Evolutionary conservation across 1,140 invertebrate species (phyloP), one percentile per base, ranked within the genome.

Genomic region (Metaphire vulgaris): DNA sequence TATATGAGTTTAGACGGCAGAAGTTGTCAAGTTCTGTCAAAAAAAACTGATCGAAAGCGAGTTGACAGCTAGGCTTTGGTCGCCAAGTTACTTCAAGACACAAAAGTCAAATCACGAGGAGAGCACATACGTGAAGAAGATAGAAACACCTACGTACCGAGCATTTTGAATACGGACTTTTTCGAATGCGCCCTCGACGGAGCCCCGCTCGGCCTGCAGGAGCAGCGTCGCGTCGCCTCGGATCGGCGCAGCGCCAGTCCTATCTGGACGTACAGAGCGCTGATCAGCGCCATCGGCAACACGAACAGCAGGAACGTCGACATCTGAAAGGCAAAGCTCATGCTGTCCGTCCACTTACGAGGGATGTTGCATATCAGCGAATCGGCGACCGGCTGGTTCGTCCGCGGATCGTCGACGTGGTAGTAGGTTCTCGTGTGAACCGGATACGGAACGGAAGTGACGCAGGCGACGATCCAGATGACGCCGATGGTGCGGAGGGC

Each of bases 381-480:
- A 15, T 83, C 83, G 21, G 56, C 34, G 2, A 86, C 76, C 1
- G 84, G 81, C 65, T 75, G 34, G 67, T 68, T 21, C 41, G 41
- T 56, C 6, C 41, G 6, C 21, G 41, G 41, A 21, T 56, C 41
- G 6, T 12, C 41, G 2, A 83, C 76, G 75, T 82, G 82, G 64
- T 82, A 81, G 73, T 81, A 84, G 2, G 81, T 74, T 28, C 83
- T 76, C 0, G 83, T 83, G 81, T 84, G 81, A 32, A 84, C 77
- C 0, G 83, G 81, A 77, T 85, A 86, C 0, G 95, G 95, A 66
- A 95, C 87, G 1, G 95, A 94, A 15, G 91, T 89, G 56, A 90
- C 87, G 21, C 93, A 87, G 0, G 92, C 90, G 0, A 93, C 81
- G 0, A 92, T 81, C 95, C 95, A 97, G 15, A 94, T 88, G 15